Percentiles rank a stretch among this genome's conserved stretches.
These are phyloP conservation scores for Cossypha dichroa DNA, from an alignment of 2,797 vertebrate species.

Conservation along the genomic window DNA sequence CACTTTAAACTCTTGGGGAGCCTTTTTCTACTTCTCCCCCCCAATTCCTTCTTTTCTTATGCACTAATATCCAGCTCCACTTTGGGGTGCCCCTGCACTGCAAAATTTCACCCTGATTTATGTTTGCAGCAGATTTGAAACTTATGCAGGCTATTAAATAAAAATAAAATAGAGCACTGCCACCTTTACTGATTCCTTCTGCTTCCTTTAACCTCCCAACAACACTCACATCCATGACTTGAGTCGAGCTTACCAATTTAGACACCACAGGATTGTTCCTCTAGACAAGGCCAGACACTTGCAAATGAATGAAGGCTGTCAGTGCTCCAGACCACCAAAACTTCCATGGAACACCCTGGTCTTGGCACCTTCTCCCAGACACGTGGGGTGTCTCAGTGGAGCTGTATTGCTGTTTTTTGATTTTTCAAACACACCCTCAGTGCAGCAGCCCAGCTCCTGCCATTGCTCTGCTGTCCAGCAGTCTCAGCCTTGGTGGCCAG, in stretches of 20 bases:
- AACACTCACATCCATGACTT: neutral
- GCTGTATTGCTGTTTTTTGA: fast-evolving
- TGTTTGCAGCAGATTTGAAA: neutral
- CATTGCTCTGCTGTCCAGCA: neutral
- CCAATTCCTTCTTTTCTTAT: neutral
- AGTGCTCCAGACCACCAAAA: neutral
- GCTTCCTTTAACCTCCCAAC: neutral
- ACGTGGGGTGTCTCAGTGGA: fast-evolving
- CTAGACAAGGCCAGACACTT: neutral
- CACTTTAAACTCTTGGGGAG: neutral
- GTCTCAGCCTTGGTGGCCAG: neutral
- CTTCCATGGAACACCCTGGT: fast-evolving
- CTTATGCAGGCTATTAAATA: neutral
- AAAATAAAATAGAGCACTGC: neutral
- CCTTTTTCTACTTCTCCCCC: neutral
- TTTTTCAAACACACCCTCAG: neutral
- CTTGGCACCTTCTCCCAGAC: neutral
- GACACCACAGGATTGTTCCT: neutral
- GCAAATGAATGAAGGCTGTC: neutral
- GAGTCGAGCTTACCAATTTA: neutral
- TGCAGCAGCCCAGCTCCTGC: neutral
- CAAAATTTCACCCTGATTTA: neutral
- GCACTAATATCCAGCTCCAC: neutral
- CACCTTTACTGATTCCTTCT: neutral
- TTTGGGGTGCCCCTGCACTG: neutral